Evolutionary conservation across 2,113 vertebrate species (phyloP).

Genomic region (Ceyx margarethae): DNA sequence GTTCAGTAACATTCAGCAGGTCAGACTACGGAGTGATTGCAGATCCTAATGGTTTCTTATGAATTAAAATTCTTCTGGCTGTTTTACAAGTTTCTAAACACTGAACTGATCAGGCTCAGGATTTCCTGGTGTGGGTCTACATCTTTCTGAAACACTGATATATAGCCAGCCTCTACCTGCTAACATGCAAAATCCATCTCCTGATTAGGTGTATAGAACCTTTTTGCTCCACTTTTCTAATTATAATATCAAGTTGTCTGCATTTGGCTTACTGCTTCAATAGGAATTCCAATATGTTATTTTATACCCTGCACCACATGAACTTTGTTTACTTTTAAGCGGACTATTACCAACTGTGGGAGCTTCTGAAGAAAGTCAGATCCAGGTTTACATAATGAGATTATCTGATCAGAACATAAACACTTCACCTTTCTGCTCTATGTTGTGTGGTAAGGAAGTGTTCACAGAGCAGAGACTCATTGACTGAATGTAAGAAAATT

Average conservation of each 20-base stretch:
- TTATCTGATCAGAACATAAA: neutral
- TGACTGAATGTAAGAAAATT: neutral
- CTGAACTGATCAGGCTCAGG: neutral
- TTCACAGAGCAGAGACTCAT: neutral
- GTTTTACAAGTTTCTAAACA: neutral
- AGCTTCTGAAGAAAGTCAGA: neutral
- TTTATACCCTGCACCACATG: neutral
- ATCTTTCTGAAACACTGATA: neutral
- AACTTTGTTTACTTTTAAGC: neutral
- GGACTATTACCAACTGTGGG: neutral
- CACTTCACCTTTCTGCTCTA: neutral
- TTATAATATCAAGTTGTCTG: neutral
- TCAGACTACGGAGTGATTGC: neutral
- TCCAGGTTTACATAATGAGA: neutral
- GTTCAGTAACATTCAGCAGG: neutral
- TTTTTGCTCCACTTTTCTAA: neutral
- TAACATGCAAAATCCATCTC: neutral
- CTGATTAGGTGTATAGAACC: neutral
- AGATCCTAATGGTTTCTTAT: neutral
- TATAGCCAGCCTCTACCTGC: neutral
- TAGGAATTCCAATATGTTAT: neutral
- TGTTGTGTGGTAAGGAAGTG: neutral
- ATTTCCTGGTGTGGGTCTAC: neutral
- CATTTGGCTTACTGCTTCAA: constrained; percentile 7
- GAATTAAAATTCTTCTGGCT: neutral